phyloP scores from a whole-genome alignment of 2,113 vertebrate species.

The Myiagra hebetior region DNA sequence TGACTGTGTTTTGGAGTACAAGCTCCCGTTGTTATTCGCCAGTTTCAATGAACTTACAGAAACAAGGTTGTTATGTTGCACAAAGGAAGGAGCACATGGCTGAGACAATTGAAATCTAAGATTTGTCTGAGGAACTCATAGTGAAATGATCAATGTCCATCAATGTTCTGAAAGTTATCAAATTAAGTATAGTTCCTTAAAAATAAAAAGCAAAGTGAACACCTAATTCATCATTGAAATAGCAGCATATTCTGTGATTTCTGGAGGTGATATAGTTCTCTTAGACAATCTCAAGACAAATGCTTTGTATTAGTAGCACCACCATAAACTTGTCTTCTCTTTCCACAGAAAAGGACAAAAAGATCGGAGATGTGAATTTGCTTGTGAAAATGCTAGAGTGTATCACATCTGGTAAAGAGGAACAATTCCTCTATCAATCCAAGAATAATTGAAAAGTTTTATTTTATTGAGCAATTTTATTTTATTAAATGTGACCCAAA shows the following conservation, averaged over 20 bases:
- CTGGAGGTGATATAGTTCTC: neutral
- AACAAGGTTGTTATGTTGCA: neutral
- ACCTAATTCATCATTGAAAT: neutral
- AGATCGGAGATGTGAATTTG: neutral
- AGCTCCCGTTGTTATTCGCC: conserved; percentile 30
- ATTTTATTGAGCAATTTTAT: too few relatives aligned
- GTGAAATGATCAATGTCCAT: neutral
- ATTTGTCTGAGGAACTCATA: neutral
- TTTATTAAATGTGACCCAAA: neutral
- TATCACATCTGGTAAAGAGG: neutral
- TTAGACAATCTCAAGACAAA: neutral
- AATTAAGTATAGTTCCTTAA: neutral
- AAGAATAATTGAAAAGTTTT: neutral
- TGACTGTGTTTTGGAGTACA: conserved; percentile 54
- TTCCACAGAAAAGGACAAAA: neutral
- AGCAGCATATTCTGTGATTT: neutral
- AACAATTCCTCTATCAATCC: neutral
- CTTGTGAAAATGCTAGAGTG: neutral
- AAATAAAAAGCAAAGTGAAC: neutral
- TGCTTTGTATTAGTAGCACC: neutral
- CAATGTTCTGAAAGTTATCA: neutral
- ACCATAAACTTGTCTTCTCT: neutral
- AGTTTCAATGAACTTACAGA: conserved; percentile 55
- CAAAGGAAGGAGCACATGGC: conserved; percentile 29
- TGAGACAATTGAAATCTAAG: conserved; percentile 29